Conservation (phyloP, 2,113 vertebrate genomes). For the Crotalus viridis region DNA sequence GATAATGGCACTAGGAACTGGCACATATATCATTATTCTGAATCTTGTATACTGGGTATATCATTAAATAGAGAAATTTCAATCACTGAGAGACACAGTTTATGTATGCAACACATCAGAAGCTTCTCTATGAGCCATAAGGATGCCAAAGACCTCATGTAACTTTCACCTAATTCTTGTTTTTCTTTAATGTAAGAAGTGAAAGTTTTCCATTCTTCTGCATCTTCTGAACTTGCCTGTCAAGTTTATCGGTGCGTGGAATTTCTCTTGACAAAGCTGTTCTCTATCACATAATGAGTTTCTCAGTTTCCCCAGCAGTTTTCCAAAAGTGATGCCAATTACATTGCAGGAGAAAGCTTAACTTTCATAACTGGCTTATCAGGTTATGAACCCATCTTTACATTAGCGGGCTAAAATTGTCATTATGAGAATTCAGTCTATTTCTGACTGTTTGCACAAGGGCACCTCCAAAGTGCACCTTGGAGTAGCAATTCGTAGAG, state of each 20-base stretch:
- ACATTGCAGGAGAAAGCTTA: background rate
- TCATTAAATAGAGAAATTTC: slow-evolving; percentile 55
- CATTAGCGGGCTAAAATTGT: background rate
- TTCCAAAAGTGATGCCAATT: background rate
- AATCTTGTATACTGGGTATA: slow-evolving; percentile 43
- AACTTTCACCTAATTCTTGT: background rate
- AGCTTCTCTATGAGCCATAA: slow-evolving; percentile 50
- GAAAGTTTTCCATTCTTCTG: background rate
- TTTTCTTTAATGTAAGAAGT: slow-evolving; percentile 54
- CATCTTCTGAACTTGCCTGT: slow-evolving; percentile 8
- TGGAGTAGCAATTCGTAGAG: background rate
- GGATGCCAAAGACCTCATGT: slow-evolving; percentile 39
- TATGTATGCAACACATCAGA: slow-evolving; percentile 57
- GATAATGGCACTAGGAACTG: slow-evolving; percentile 49
- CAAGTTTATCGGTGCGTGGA: background rate
- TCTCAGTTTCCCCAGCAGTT: background rate
- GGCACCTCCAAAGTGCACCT: background rate
- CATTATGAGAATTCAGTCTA: no score
- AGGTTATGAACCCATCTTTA: background rate
- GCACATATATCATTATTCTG: slow-evolving; percentile 49
- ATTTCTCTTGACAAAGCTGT: background rate
- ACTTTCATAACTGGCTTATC: background rate
- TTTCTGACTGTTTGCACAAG: background rate
- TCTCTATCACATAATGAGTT: no score
- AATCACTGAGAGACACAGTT: slow-evolving; percentile 56